A percentile compares a stretch with the other conserved stretches of the same genome.
These are phyloP conservation scores for Falcunculus frontatus DNA, from an alignment of 2,113 vertebrate genomes.

Conservation along the genomic window DNA sequence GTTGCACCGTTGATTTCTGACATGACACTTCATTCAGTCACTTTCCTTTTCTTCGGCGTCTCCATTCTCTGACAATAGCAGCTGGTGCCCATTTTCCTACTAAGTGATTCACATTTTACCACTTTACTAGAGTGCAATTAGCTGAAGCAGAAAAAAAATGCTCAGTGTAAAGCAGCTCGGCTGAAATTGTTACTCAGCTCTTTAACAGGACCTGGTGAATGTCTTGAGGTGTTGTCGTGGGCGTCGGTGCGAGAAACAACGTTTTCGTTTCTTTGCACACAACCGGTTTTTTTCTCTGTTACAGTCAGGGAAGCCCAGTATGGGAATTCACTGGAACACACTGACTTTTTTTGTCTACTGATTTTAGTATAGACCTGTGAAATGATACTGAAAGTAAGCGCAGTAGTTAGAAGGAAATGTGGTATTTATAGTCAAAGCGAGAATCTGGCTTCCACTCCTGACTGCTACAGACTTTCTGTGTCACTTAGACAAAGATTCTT, in stretches of 20 bases:
- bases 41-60: conserved; percentile 68
- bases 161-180: conserved; percentile 17
- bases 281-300: background rate
- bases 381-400: background rate
- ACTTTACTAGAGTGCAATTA: conserved; percentile 77
- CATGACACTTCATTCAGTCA: conserved; percentile 79
- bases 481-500: background rate
- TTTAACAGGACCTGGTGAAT: background rate
- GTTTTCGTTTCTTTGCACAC: background rate
- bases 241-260: background rate
- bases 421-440: background rate
- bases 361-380: background rate
- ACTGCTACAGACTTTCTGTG: background rate
- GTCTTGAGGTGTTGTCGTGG: background rate
- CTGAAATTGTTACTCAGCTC: conserved; percentile 62
- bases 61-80: conserved; percentile 74
- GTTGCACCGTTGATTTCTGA: conserved; percentile 86
- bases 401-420: background rate
- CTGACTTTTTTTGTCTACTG: background rate
- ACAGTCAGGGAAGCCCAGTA: background rate
- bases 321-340: background rate
- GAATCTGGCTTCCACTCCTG: background rate
- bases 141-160: conserved; percentile 65
- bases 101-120: conserved; percentile 77
- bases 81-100: conserved; percentile 78